phyloP scores from a whole-genome alignment of 2,888 invertebrate genomes.

The Tachina fera region DNA sequence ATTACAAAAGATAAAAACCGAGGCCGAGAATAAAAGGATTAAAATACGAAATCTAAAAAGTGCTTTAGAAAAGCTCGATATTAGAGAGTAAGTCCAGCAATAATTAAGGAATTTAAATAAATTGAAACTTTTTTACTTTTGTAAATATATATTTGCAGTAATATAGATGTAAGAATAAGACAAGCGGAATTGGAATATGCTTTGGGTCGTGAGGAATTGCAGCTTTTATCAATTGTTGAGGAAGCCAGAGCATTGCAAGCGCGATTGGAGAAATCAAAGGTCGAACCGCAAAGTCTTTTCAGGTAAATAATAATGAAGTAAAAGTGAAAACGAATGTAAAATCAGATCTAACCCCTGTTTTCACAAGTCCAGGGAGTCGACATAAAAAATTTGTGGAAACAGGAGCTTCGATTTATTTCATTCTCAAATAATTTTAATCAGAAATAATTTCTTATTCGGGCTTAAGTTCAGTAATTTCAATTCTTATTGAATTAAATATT shows the following conservation, averaged over 20 bases:
- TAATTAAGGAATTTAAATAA: not conserved
- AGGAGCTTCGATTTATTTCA: no score
- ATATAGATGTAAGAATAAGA: constrained; percentile 94
- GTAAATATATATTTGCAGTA: constrained; percentile 84
- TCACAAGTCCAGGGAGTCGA: no score
- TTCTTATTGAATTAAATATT: no score
- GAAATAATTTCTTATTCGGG: no score
- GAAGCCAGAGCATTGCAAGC: constrained; percentile 91
- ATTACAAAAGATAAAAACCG: constrained; percentile 85
- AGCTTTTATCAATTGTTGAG: constrained; percentile 92
- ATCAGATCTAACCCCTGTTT: no score
- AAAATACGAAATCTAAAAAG: constrained; percentile 92
- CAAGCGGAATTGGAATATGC: constrained; percentile 96
- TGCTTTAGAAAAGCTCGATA: constrained; percentile 91
- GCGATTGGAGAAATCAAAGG: constrained; percentile 89
- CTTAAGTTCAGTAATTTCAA: no score
- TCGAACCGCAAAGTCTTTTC: constrained; percentile 85
- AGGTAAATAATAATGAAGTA: constrained; percentile 81
- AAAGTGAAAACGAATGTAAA: no score
- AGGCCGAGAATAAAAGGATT: constrained; percentile 90
- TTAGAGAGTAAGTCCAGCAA: constrained; percentile 90
- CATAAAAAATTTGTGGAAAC: not conserved
- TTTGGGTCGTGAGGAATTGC: constrained; percentile 93
- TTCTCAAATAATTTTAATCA: no score
- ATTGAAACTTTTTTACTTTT: not conserved